Percentiles rank a stretch among this genome's conserved stretches.
Conservation (phyloP, 1,140 invertebrate genomes). For the Euura saliciscinereae region DNA sequence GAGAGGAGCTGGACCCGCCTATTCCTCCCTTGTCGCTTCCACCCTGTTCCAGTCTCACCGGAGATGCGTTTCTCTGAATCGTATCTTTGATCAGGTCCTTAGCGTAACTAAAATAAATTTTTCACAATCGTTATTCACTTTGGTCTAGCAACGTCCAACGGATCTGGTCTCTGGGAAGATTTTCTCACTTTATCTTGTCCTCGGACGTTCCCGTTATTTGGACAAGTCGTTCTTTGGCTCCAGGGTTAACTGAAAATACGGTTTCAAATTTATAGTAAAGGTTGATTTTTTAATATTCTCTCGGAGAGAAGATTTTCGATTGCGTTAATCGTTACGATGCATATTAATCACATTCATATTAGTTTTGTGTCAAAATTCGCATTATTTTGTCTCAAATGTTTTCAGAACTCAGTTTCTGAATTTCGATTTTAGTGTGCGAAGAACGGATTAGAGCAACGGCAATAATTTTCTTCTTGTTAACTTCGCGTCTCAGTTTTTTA, state of each 20-base stretch:
- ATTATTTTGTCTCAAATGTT: too few relatives aligned
- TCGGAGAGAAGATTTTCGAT: too few relatives aligned
- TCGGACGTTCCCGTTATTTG: constrained; percentile 91
- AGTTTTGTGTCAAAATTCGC: too few relatives aligned
- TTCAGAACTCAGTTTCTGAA: too few relatives aligned
- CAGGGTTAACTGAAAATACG: constrained; percentile 79
- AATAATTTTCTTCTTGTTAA: too few relatives aligned
- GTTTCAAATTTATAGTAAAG: too few relatives aligned
- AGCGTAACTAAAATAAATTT: constrained; percentile 71
- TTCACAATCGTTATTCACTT: constrained; percentile 15
- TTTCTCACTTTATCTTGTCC: constrained; percentile 86
- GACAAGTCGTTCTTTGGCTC: constrained; percentile 89
- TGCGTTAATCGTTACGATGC: too few relatives aligned
- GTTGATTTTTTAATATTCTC: too few relatives aligned
- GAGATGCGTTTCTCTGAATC: constrained; percentile 89
- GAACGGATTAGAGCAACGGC: too few relatives aligned
- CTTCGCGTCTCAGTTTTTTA: too few relatives aligned
- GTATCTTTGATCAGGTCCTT: constrained; percentile 92
- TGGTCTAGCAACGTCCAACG: constrained; percentile 11
- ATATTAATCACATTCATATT: too few relatives aligned
- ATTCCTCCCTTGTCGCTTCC: constrained; percentile 64
- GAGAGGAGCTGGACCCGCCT: constrained; percentile 68
- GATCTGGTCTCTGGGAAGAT: constrained; percentile 23
- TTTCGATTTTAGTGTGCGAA: too few relatives aligned
- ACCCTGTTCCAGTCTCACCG: constrained; percentile 72